phyloP scores from a whole-genome alignment of 92 coral and sea anemone species.

The Zoanthus solanderi region DNA sequence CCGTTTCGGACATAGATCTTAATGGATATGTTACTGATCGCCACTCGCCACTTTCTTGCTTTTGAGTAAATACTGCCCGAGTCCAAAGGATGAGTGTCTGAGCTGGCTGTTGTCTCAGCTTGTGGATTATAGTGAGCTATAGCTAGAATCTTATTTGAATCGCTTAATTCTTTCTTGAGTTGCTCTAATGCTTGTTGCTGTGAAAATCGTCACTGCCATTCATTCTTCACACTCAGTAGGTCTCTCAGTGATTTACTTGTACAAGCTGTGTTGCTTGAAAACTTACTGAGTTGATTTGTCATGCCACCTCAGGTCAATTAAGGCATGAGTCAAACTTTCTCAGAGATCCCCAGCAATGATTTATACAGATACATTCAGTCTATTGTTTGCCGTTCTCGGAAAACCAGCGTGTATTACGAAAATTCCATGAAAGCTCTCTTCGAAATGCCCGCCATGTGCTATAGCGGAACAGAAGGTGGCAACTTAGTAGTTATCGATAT shows the following conservation, averaged over 20 bases:
- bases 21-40: constrained; percentile 43
- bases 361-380: no score
- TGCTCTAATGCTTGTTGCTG: constrained; percentile 58
- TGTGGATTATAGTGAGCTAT: constrained; percentile 28
- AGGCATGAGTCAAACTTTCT: no score
- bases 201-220: constrained; percentile 30
- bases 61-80: constrained; percentile 25
- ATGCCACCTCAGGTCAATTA: not conserved
- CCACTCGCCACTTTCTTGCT: constrained; percentile 27
- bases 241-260: constrained; percentile 51
- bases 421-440: no score
- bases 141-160: constrained; percentile 24
- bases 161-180: constrained; percentile 35
- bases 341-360: no score
- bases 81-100: constrained; percentile 56
- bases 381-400: no score
- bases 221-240: constrained; percentile 25
- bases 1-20: constrained; percentile 60
- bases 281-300: constrained; percentile 26
- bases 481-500: no score
- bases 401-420: no score
- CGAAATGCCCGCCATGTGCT: no score
- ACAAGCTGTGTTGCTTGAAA: constrained; percentile 32
- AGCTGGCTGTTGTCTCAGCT: constrained; percentile 31
- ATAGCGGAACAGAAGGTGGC: no score